phyloP scores from a whole-genome alignment of 1,140 invertebrate species.

The Hylyphantes graminicola region DNA sequence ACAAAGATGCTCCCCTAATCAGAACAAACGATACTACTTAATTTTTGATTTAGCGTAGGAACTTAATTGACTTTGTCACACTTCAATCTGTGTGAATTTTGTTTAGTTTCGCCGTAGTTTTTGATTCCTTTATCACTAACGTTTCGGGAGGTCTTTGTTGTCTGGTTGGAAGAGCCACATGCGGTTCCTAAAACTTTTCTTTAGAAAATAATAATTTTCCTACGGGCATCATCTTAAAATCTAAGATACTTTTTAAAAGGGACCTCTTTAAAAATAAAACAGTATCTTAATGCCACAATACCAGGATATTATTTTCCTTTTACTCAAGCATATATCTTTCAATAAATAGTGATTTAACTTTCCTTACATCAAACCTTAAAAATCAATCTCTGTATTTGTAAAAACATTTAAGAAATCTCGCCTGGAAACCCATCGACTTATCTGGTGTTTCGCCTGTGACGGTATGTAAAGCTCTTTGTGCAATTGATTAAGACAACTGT shows the following conservation, averaged over 20 bases:
- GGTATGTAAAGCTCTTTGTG: constrained; percentile 50
- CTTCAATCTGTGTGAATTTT: constrained; percentile 3
- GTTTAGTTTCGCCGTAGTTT: constrained; percentile 14
- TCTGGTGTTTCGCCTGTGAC: constrained; percentile 50
- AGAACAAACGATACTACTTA: background rate
- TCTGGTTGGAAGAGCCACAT: constrained; percentile 11
- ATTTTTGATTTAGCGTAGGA: constrained; percentile 55
- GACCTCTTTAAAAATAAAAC: background rate
- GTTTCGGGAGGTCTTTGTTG: background rate
- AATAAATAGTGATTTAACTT: constrained; percentile 26
- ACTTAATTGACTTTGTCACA: constrained; percentile 53
- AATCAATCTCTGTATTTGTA: constrained; percentile 34
- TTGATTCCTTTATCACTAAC: constrained; percentile 55
- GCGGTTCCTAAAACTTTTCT: constrained; percentile 7
- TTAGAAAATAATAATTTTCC: background rate
- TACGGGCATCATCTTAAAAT: too few species aligned
- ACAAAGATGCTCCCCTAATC: background rate
- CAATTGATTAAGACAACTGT: constrained; percentile 34
- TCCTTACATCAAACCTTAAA: constrained; percentile 19
- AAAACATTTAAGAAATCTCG: constrained; percentile 43
- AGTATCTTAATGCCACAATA: background rate
- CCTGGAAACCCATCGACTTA: constrained; percentile 47
- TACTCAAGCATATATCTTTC: constrained; percentile 45
- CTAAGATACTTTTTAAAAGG: too few species aligned
- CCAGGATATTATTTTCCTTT: constrained; percentile 48